Evolutionary conservation across 1,140 invertebrate species (phyloP), one percentile per base, ranked within the genome.

Genomic region (Drosophila lacteicornis): DNA sequence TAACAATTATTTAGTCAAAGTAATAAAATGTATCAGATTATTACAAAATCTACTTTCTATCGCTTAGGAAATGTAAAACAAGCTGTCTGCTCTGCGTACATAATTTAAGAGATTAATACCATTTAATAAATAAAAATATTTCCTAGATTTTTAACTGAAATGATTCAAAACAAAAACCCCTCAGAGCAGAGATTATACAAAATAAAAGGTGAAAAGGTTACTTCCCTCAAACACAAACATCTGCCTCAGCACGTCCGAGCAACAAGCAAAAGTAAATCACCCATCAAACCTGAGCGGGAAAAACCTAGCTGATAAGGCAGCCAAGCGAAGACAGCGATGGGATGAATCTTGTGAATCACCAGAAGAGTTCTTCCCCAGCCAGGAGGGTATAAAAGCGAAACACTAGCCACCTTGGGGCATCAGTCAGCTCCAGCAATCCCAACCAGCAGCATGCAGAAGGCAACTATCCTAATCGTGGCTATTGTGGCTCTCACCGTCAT

Each of bases 321-420:
- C 43, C 43, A 50, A 36, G 17, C 55, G 27, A 33, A 19, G 47
- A 25, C 47, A 25, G 3, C 11, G 4, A 5, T n/a, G 13, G 53
- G 66, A 85, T 79, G 79, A 36, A 19, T 47, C 17, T 49, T 53
- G 79, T 82, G 57, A 85, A 43, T 69, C 82, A 78, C 78, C 63
- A 38, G 65, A 46, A 27, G 11, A 25, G 83, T 82, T 69, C 51
- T 78, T 88, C 76, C 84, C 79, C 76, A 8, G 12, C 3, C 4
- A 36, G 22, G 12, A 11, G 40, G 30, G 22, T 77, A 79, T 75
- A 85, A 85, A 58, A 47, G 40, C 30, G 8, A 25, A 38, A 15
- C 42, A 25, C 30, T 17, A 43, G 36, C 40, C 56, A 30, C 40
- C 22, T 46, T 33, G 25, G 22, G 33, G 4, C 71, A 82, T 69